Percentiles rank a stretch among this genome's conserved stretches.
Evolutionary conservation across 2,888 invertebrate species (phyloP).

Genomic region (Cerastis leucographa): DNA sequence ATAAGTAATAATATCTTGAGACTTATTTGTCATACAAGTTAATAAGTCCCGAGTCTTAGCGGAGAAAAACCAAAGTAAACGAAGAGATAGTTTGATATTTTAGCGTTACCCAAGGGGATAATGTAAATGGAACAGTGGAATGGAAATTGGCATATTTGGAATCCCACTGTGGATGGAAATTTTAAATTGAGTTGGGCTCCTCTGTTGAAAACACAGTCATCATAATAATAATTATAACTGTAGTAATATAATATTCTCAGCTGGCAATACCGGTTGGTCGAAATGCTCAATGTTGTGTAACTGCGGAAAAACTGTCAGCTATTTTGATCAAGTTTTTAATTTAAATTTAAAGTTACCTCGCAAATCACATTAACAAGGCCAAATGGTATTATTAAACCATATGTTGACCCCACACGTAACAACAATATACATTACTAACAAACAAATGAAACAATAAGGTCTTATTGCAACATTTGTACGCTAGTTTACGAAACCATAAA

Average conservation of each 20-base stretch:
- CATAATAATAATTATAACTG: constrained; percentile 56
- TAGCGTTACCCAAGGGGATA: constrained; percentile 33
- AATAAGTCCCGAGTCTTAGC: constrained; percentile 29
- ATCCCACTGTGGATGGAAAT: constrained; percentile 61
- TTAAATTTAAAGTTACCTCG: background rate
- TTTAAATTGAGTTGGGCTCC: constrained; percentile 65
- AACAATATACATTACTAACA: constrained; percentile 33
- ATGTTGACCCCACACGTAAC: background rate
- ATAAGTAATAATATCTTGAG: constrained; percentile 24
- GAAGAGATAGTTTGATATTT: constrained; percentile 57
- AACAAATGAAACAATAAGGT: constrained; percentile 77
- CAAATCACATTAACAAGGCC: background rate
- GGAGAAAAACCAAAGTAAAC: constrained; percentile 40
- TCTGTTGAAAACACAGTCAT: constrained; percentile 49
- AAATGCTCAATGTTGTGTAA: constrained; percentile 18
- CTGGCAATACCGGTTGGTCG: constrained; percentile 5
- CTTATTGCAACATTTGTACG: constrained; percentile 82
- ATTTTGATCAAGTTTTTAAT: constrained; percentile 14
- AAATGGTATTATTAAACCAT: background rate
- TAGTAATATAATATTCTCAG: constrained; percentile 50
- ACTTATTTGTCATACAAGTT: constrained; percentile 34
- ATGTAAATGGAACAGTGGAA: constrained; percentile 55
- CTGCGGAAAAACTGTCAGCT: constrained; percentile 4
- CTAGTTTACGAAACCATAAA: constrained; percentile 85
- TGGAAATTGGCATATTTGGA: constrained; percentile 64